These are phyloP conservation scores for Kryphioiulus occultus DNA, from an alignment of 2,888 invertebrate genomes.

Conservation along the genomic window DNA sequence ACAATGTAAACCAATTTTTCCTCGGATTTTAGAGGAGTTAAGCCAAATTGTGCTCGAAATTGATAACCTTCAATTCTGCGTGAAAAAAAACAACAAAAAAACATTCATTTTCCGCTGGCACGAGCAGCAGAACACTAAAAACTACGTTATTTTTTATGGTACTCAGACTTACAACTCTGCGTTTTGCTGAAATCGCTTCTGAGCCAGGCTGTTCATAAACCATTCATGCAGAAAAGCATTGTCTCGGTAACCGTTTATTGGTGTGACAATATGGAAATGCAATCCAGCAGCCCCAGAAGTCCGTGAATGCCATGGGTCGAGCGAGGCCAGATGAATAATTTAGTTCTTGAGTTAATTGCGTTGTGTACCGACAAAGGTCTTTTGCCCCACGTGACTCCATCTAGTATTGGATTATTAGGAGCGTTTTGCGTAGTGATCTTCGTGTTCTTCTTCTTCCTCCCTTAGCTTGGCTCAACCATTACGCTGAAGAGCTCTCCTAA, in stretches of 20 bases:
- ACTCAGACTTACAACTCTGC: background rate
- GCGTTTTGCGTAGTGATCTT: background rate
- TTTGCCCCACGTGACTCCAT: background rate
- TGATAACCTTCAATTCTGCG: background rate
- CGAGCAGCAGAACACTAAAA: background rate
- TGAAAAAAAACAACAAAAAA: background rate
- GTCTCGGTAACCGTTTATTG: background rate
- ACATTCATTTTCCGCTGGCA: background rate
- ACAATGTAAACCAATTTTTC: too few species aligned
- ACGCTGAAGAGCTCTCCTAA: background rate
- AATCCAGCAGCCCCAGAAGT: background rate
- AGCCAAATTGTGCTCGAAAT: background rate
- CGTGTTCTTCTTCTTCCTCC: background rate
- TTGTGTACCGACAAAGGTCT: background rate
- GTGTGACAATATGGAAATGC: background rate
- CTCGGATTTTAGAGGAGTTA: too few species aligned
- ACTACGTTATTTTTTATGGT: background rate
- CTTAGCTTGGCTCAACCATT: background rate
- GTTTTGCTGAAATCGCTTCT: background rate
- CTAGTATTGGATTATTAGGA: background rate
- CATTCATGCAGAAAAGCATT: background rate
- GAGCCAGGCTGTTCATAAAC: background rate
- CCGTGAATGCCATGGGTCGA: background rate
- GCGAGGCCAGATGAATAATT: background rate
- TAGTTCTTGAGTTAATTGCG: background rate